These are phyloP conservation scores for Penaeus vannamei DNA, from an alignment of 1,140 invertebrate species.

Conservation along the genomic window DNA sequence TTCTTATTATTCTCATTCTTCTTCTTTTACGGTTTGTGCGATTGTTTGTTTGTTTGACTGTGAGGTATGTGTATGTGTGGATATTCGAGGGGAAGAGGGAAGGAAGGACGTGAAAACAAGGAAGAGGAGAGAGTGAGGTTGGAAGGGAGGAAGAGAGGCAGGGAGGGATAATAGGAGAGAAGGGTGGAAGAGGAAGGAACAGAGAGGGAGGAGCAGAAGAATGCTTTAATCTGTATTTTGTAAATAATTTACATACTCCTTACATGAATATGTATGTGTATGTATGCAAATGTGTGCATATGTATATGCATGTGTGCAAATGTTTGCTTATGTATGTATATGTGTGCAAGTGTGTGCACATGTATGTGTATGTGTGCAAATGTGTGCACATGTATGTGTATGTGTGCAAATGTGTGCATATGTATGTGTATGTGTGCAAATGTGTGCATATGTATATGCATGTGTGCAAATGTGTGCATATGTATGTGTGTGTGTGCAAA, in stretches of 20 bases:
- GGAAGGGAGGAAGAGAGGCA: neutral
- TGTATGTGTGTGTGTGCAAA: neutral
- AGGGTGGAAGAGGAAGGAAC: too few species aligned
- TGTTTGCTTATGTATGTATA: neutral
- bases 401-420: neutral
- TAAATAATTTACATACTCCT: too few species aligned
- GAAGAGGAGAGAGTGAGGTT: neutral
- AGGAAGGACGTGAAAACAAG: neutral
- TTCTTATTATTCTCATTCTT: neutral
- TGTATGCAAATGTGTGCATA: neutral
- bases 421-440: neutral
- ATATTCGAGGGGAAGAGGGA: conserved; percentile 4
- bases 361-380: neutral
- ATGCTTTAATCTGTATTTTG: too few species aligned
- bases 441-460: neutral
- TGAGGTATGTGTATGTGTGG: too few species aligned
- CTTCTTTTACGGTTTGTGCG: neutral
- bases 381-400: conserved; percentile 1
- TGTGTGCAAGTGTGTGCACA: neutral
- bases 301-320: neutral
- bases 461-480: neutral
- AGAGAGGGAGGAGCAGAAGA: too few species aligned
- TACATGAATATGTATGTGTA: conserved; percentile 2
- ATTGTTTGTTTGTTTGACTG: neutral
- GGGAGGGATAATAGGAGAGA: too few species aligned